Conservation (phyloP, 2,888 invertebrate genomes). For the Lepas anatifera region DNA sequence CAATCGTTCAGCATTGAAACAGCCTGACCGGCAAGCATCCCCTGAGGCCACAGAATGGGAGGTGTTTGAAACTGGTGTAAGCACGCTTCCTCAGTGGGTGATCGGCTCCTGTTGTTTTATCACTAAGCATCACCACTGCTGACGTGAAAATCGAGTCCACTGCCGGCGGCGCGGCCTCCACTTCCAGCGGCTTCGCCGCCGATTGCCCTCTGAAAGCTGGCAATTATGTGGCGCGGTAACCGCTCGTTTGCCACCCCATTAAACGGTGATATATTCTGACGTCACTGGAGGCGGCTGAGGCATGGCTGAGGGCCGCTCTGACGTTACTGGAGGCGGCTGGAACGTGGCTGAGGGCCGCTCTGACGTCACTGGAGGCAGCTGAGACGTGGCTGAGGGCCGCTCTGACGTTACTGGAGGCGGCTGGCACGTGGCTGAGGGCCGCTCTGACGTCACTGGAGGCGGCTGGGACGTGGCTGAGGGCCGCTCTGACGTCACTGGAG, state of each 20-base stretch:
- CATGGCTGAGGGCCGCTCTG: too few species aligned
- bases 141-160: not conserved
- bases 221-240: not conserved
- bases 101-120: too few species aligned
- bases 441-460: not conserved
- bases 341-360: not conserved
- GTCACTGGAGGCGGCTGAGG: not conserved
- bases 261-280: constrained; percentile 3
- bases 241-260: constrained; percentile 12
- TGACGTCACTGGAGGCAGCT: not conserved
- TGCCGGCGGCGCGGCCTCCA: not conserved
- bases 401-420: too few species aligned
- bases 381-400: not conserved
- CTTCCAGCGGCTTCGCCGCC: not conserved
- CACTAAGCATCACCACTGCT: not conserved
- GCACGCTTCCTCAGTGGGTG: not conserved
- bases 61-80: not conserved
- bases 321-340: not conserved
- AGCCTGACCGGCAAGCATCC: too few species aligned
- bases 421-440: too few species aligned
- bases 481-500: not conserved
- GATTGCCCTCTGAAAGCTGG: not conserved
- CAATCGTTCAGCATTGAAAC: too few species aligned
- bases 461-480: not conserved
- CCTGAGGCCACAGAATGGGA: too few species aligned